Evolutionary conservation across 2,113 vertebrate genomes (phyloP), one percentile per base, ranked within the genome.

Genomic region (Hippopotamus amphibius): DNA sequence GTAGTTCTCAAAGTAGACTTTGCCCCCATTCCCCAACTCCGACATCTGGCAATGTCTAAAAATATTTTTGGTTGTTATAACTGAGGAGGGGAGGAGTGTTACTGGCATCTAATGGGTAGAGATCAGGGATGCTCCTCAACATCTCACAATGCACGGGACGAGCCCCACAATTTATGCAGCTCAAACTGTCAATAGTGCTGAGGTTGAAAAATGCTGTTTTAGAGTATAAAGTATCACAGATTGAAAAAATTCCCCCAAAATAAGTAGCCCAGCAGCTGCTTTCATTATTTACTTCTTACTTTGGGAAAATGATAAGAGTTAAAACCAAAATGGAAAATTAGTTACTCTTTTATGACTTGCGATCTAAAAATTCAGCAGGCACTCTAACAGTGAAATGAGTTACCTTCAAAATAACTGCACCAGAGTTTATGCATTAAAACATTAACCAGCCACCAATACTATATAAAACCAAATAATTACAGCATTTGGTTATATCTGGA

Each of bases 321-420:
- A 63, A 77, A 55, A 61, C 5, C 7, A 68, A 87, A 88, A 88
- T 83, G 16, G 37, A 83, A 92, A 92, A 91, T 77, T 74, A 61
- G 16, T 71, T 79, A 77, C 69, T 88, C 71, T 95, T 79, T 46
- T 46, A 57, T 69, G 37, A 53, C 33, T 91, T 92, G 37, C 13
- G 55, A 65, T 57, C 53, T 66, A 77, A 84, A 65, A 92, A 83
- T 30, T 76, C 59, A 77, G 79, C 3, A 88, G 84, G 43, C 16
- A 72, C 89, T 57, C 63, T 88, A 83, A 69, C 16, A 88, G 43
- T 88, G 5, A 95, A 96, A 68, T 76, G 28, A 94, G 7, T 57
- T 91, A 82, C 28, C 61, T 87, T 87, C 26, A 53, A 83, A 88
- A 63, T 68, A 95, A 92, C 48, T 68, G 26, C 41, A 88, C 24